These are phyloP conservation scores for Lasius fuliginosus DNA, from an alignment of 2,888 invertebrate genomes.

Conservation along the genomic window DNA sequence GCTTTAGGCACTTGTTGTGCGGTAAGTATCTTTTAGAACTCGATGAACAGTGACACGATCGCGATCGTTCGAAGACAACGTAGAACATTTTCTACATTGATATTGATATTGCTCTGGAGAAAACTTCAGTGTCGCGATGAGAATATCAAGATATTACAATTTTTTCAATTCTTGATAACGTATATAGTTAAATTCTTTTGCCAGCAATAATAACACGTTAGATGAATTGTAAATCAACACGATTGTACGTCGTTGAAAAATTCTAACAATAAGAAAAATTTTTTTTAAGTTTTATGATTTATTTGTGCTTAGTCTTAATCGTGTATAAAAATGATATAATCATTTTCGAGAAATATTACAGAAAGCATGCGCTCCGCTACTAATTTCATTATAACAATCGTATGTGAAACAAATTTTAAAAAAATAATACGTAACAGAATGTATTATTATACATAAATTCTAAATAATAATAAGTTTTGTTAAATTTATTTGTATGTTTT, in stretches of 20 bases:
- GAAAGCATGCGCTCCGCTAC: too few relatives aligned
- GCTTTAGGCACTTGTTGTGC: not conserved
- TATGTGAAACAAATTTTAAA: not conserved
- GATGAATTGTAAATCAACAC: not conserved
- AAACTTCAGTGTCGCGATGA: not conserved
- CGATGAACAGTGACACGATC: not conserved
- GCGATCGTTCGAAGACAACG: not conserved
- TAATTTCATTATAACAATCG: not conserved
- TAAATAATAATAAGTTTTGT: not conserved
- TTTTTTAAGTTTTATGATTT: not conserved
- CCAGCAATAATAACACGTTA: not conserved
- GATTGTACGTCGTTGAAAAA: not conserved
- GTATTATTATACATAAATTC: too few relatives aligned
- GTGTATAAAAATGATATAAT: not conserved
- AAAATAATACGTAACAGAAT: not conserved
- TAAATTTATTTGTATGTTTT: not conserved
- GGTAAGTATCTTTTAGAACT: not conserved
- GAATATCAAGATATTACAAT: too few relatives aligned
- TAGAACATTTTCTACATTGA: not conserved
- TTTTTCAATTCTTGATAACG: not conserved
- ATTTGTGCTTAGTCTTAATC: not conserved
- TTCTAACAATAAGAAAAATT: not conserved
- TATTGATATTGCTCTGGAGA: not conserved
- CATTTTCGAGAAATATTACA: not conserved
- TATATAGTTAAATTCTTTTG: too few relatives aligned